Percentiles rank a stretch among this genome's conserved stretches.
Evolutionary conservation across 2,113 vertebrate species (phyloP).

Genomic region (Podilymbus podiceps): DNA sequence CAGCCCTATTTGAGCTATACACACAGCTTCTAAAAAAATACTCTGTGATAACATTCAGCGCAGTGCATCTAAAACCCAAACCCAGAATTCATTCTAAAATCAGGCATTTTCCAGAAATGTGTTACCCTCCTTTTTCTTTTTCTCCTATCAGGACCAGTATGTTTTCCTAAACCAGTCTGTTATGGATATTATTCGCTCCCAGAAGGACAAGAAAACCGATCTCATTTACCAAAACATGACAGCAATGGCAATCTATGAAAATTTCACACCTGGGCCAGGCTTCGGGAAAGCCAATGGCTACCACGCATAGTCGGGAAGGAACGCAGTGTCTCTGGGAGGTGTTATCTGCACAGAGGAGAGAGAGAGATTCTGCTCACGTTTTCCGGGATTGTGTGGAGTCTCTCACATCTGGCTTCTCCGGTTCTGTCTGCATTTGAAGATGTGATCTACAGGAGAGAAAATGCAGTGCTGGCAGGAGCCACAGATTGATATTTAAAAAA

Average conservation of each 20-base stretch:
- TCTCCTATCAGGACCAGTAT: slow-evolving; percentile 86
- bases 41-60: background rate
- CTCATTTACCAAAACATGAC: slow-evolving; percentile 91
- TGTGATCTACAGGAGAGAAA: background rate
- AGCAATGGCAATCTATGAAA: slow-evolving; percentile 89
- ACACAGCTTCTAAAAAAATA: background rate
- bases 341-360: background rate
- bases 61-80: background rate
- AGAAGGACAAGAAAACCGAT: slow-evolving; percentile 85
- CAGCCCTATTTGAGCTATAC: background rate
- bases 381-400: slow-evolving; percentile 17
- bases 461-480: background rate
- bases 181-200: slow-evolving; percentile 88
- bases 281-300: slow-evolving; percentile 76
- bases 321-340: background rate
- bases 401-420: slow-evolving; percentile 45
- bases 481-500: background rate
- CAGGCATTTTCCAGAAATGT: background rate
- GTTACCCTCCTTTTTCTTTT: background rate
- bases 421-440: slow-evolving; percentile 2
- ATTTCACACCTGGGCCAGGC: slow-evolving; percentile 65
- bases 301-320: slow-evolving; percentile 54
- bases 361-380: background rate
- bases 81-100: background rate
- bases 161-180: slow-evolving; percentile 94